A percentile compares a stretch with the other conserved stretches of the same genome.
These are phyloP conservation scores for Neopipo cinnamomea DNA, from an alignment of 2,113 vertebrate genomes.

Conservation along the genomic window DNA sequence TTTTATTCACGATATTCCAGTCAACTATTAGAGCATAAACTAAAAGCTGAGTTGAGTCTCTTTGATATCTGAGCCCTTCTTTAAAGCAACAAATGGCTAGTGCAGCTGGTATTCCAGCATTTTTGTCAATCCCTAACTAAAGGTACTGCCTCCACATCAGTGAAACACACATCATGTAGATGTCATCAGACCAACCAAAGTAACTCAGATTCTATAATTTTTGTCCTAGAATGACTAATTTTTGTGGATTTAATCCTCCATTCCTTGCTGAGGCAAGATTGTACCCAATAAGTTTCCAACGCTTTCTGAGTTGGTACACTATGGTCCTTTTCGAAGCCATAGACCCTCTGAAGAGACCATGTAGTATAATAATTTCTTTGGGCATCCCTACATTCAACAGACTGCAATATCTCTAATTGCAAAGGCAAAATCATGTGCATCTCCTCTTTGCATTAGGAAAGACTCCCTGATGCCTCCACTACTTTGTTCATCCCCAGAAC, in stretches of 20 bases:
- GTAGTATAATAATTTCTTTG: neutral
- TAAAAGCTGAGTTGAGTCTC: neutral
- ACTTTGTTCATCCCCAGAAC: fast-evolving
- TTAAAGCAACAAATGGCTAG: conserved; percentile 1
- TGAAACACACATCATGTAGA: fast-evolving
- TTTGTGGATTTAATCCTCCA: neutral
- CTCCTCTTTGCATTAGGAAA: neutral
- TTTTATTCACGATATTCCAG: neutral
- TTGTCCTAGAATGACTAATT: neutral
- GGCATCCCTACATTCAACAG: neutral
- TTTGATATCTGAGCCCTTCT: neutral
- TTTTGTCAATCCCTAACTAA: neutral
- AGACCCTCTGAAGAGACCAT: neutral
- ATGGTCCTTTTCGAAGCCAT: fast-evolving
- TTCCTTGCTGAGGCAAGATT: neutral
- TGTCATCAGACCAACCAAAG: neutral
- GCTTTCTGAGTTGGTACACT: neutral
- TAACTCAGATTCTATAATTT: neutral
- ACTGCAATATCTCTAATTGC: neutral
- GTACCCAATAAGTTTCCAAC: neutral
- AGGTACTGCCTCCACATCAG: neutral
- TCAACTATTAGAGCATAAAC: neutral
- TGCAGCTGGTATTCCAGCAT: neutral
- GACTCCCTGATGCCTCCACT: neutral
- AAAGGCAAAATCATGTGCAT: fast-evolving